These are phyloP conservation scores for Cepaea nemoralis DNA, from an alignment of 1,140 invertebrate species.

Conservation along the genomic window DNA sequence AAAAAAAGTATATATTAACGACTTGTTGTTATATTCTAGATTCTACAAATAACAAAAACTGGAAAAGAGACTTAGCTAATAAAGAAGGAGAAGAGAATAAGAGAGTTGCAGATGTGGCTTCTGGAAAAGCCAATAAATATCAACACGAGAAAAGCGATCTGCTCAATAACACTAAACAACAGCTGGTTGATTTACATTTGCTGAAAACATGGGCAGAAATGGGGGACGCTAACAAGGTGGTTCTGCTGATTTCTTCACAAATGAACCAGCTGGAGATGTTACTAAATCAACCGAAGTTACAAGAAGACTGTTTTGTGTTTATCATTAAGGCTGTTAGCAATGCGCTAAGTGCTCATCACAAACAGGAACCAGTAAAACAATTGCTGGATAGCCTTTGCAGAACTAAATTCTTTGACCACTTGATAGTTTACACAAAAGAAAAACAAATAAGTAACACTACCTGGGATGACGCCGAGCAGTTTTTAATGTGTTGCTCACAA, in stretches of 20 bases:
- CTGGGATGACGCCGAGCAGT: background rate
- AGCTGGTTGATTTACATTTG: too few relatives aligned
- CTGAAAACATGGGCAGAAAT: too few relatives aligned
- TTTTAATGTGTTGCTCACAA: background rate
- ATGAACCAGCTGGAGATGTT: background rate
- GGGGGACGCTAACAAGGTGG: background rate
- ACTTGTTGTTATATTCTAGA: too few relatives aligned
- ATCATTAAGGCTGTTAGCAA: background rate
- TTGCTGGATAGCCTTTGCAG: conserved; percentile 7
- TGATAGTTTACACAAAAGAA: background rate
- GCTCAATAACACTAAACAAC: background rate
- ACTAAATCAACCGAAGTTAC: background rate
- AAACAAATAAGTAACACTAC: background rate
- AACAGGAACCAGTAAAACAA: background rate
- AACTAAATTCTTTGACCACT: background rate
- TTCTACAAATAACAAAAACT: too few relatives aligned
- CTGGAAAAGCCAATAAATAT: too few relatives aligned
- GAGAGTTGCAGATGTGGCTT: too few relatives aligned
- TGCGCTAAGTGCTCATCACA: too few relatives aligned
- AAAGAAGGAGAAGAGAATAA: too few relatives aligned
- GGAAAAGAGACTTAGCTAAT: too few relatives aligned
- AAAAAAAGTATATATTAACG: too few relatives aligned
- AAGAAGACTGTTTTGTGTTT: too few relatives aligned
- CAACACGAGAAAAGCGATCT: too few relatives aligned
- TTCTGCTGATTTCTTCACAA: background rate